phyloP scores from a whole-genome alignment of 2,797 vertebrate species.

The Darevskia nairensis region DNA sequence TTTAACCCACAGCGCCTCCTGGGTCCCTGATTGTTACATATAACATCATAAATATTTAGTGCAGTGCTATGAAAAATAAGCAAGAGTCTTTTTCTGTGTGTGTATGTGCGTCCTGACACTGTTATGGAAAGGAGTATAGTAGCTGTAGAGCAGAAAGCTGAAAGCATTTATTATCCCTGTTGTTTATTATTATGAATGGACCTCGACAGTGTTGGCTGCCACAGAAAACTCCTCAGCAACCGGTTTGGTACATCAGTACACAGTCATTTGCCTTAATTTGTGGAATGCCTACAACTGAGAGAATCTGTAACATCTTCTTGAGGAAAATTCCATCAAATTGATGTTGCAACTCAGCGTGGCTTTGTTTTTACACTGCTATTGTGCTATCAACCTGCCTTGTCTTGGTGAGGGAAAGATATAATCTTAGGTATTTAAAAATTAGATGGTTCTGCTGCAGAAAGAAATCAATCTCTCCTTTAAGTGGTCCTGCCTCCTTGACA shows the following conservation, averaged over 20 bases:
- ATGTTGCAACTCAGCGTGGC: constrained; percentile 12
- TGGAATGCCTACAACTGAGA: not conserved
- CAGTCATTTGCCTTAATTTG: constrained; percentile 50
- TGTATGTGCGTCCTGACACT: not conserved
- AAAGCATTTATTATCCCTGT: constrained; percentile 51
- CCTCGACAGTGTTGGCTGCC: constrained; percentile 17
- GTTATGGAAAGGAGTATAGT: constrained; percentile 13
- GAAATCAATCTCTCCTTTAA: constrained; percentile 19
- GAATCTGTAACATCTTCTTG: not conserved
- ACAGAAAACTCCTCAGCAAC: constrained; percentile 33
- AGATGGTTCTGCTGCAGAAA: constrained; percentile 19
- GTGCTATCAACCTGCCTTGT: constrained; percentile 25
- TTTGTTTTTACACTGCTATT: constrained; percentile 23
- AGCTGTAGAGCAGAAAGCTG: not conserved
- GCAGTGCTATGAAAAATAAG: not conserved
- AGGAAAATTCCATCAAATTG: constrained; percentile 42
- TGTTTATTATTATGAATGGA: constrained; percentile 52
- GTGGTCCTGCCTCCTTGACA: constrained; percentile 53
- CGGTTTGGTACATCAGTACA: not conserved
- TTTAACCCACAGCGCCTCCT: no score
- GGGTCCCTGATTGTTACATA: not conserved
- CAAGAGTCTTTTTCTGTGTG: not conserved
- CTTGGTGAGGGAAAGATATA: not conserved
- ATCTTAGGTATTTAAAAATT: constrained; percentile 33
- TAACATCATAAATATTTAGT: not conserved